Percentiles rank a stretch among this genome's conserved stretches.
Conservation (phyloP, 2,797 vertebrate species). For the Sebastes nivosus region DNA sequence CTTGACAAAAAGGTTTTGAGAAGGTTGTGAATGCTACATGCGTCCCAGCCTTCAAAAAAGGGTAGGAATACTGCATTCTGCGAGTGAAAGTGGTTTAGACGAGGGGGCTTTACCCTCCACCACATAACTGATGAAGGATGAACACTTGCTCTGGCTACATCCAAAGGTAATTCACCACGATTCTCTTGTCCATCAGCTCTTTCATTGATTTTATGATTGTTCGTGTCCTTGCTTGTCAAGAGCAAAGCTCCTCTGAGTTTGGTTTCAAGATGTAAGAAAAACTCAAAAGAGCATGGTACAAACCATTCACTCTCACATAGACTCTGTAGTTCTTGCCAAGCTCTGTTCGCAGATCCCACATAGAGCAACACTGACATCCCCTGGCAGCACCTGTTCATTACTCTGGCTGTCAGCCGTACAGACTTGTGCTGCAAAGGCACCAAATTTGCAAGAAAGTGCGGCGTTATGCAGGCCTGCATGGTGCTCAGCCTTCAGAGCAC, state of each 20-base stretch:
- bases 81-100: slow-evolving; percentile 4
- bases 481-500: slow-evolving; percentile 24
- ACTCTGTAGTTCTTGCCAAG: not conserved
- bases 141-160: slow-evolving; percentile 39
- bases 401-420: not conserved
- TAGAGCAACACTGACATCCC: slow-evolving; percentile 81
- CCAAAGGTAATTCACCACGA: slow-evolving; percentile 49
- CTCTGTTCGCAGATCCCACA: not conserved
- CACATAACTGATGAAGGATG: slow-evolving; percentile 40
- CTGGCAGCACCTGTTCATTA: slow-evolving; percentile 32
- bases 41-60: slow-evolving; percentile 16
- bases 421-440: slow-evolving; percentile 30
- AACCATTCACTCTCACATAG: not conserved
- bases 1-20: slow-evolving; percentile 7
- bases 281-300: slow-evolving; percentile 2
- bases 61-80: slow-evolving; percentile 8
- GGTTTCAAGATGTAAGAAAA: slow-evolving; percentile 48
- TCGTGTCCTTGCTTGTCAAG: slow-evolving; percentile 65
- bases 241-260: slow-evolving; percentile 53
- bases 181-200: slow-evolving; percentile 58
- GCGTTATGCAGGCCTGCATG: slow-evolving; percentile 10
- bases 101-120: slow-evolving; percentile 22
- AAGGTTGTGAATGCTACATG: slow-evolving; percentile 9
- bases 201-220: slow-evolving; percentile 66
- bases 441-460: slow-evolving; percentile 28